Percentiles rank a stretch among this genome's conserved stretches.
Conservation (phyloP, 2,797 vertebrate genomes). For the Sebastolobus altivelis region DNA sequence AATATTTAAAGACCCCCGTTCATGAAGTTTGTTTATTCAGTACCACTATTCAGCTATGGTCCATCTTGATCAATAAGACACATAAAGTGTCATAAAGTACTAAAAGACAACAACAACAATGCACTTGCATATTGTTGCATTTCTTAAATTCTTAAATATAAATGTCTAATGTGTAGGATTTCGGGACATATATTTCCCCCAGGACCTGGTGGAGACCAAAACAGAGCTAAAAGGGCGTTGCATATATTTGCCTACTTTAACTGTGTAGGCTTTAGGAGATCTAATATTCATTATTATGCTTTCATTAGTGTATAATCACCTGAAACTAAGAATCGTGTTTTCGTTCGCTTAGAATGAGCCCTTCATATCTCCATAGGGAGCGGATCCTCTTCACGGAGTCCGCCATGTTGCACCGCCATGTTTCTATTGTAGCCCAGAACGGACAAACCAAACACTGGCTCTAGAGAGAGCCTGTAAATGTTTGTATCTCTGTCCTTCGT, state of each 20-base stretch:
- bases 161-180: no score
- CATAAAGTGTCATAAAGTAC: not conserved
- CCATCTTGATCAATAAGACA: not conserved
- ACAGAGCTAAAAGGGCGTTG: no score
- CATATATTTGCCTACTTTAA: no score
- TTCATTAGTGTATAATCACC: no score
- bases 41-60: not conserved
- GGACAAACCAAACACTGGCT: no score
- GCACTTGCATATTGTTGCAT: not conserved
- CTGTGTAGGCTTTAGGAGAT: no score
- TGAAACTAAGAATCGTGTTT: no score
- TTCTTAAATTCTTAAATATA: not conserved
- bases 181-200: no score
- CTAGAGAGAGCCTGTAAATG: not conserved
- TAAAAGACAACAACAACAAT: not conserved
- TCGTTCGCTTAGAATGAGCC: no score
- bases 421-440: not conserved
- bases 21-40: not conserved
- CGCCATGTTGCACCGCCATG: not conserved
- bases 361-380: no score
- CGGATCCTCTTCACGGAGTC: not conserved
- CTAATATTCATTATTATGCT: no score
- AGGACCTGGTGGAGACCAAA: not conserved
- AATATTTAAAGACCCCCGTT: not conserved
- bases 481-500: not conserved